Evolutionary conservation across 2,113 vertebrate genomes (phyloP), one percentile per base, ranked within the genome.

Genomic region (Elachura formosa): DNA sequence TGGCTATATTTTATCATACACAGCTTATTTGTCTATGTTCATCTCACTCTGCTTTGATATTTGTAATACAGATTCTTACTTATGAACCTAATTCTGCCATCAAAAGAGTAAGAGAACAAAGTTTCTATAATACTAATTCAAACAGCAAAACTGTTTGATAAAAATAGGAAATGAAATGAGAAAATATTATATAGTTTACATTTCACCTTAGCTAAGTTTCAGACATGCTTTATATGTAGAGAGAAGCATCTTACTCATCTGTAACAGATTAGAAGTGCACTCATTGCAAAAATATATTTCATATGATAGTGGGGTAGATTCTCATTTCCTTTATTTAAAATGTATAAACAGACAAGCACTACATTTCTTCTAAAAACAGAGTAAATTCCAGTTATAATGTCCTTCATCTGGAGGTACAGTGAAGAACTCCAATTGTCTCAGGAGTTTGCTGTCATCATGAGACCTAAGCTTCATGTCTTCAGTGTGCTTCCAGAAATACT

Each of bases 71-170:
- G 78, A 93, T 89, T 62, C 34, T 87, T 91, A 91, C 73, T 95
- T 95, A 87, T 46, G 69, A 97, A 93, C 45, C 41, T 83, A 95
- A 95, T 86, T 94, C 87, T 82, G 69, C 52, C 94, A 97, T 78
- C 84, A 97, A 96, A 97, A 97, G 79, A 84, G 77, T 74, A 97
- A 93, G 88, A 95, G 90, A 96, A 96, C 74, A 95, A 96, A 97
- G 84, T 84, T 79, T 91, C 81, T 84, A 84, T 61, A 96, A 91
- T 95, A 96, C 86, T 96, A 96, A 97, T 93, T 95, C 94, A 96
- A 95, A 91, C 34, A 83, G 64, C 61, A 95, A 95, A 96, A 92
- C 33, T 88, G 75, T 84, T 67, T 41, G 41, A 72, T 82, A 82
- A 94, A 97, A 97, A 96, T 54, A 87, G 59, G 59, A 90, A 94